A percentile compares a stretch with the other conserved stretches of the same genome.
Evolutionary conservation across 2,113 vertebrate genomes (phyloP).

Genomic region (Mus spicilegus): DNA sequence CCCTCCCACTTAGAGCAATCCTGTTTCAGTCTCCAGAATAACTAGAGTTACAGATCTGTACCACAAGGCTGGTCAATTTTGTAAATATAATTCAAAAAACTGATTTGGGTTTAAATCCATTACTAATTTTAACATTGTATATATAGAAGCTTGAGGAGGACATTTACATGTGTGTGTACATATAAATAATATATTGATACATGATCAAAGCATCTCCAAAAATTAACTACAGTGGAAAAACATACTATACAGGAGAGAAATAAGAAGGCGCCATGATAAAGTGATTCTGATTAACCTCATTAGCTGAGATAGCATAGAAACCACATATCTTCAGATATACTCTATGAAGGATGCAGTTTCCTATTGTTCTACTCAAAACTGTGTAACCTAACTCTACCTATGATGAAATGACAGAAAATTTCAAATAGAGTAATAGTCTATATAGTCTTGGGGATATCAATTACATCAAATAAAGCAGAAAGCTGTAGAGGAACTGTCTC

Average conservation of each 20-base stretch:
- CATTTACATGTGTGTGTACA: background rate
- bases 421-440: background rate
- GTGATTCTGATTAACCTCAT: background rate
- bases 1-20: background rate
- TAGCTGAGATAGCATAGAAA: background rate
- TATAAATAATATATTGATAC: background rate
- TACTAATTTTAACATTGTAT: background rate
- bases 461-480: background rate
- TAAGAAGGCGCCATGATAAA: background rate
- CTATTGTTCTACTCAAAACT: background rate
- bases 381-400: background rate
- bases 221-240: background rate
- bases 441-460: background rate
- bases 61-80: background rate
- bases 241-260: background rate
- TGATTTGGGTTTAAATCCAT: background rate
- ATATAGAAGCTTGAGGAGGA: background rate
- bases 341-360: background rate
- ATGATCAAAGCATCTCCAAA: background rate
- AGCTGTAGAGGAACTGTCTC: background rate
- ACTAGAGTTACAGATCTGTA: background rate
- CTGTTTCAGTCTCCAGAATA: background rate
- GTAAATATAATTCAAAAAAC: slow-evolving; percentile 1
- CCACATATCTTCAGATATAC: background rate
- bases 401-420: background rate